Evolutionary conservation across 1,140 invertebrate species (phyloP).

Genomic region (Pseudomyrmex gracilis): DNA sequence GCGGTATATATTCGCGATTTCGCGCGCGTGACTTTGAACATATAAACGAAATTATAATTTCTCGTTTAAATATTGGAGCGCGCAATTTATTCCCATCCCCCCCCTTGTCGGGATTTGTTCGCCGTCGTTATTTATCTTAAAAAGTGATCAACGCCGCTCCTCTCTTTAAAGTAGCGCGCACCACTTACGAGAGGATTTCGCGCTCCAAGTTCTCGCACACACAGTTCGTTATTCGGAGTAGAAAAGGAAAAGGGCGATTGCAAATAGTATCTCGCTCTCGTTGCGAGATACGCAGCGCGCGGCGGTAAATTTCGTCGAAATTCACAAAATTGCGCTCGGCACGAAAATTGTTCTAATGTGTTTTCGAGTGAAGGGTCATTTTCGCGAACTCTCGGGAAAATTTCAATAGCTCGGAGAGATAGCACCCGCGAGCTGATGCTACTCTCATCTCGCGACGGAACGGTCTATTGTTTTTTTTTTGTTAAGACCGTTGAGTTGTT

Average conservation of each 20-base stretch:
- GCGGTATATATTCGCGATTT: not conserved
- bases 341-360: not conserved
- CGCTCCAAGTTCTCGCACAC: not conserved
- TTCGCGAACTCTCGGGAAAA: not conserved
- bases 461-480: conserved; percentile 2
- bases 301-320: conserved; percentile 16
- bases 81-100: not conserved
- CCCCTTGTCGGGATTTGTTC: too few species aligned
- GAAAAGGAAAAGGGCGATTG: not conserved
- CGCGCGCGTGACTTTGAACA: not conserved
- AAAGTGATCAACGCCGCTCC: not conserved
- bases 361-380: conserved; percentile 27
- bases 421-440: conserved; percentile 29
- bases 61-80: not conserved
- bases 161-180: not conserved
- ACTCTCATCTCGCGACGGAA: not conserved
- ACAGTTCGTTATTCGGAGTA: too few species aligned
- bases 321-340: not conserved
- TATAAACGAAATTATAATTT: not conserved
- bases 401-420: conserved; percentile 14
- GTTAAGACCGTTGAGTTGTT: conserved; percentile 25
- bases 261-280: not conserved
- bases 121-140: conserved; percentile 6
- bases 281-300: not conserved
- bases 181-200: not conserved